Evolutionary conservation across 2,113 vertebrate species (phyloP).

Genomic region (Chlamydotis undulata): DNA sequence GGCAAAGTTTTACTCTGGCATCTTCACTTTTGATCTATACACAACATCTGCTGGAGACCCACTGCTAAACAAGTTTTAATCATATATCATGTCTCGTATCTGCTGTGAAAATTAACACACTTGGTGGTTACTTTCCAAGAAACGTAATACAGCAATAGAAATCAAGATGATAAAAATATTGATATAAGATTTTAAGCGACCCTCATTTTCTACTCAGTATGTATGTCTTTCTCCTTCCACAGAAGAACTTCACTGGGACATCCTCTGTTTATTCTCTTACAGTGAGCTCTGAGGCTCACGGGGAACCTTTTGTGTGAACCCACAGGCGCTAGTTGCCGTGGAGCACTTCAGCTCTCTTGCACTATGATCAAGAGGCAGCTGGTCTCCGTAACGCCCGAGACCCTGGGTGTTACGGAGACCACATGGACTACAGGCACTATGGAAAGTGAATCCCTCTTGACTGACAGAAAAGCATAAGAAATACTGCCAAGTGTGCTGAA

Average conservation of each 20-base stretch:
- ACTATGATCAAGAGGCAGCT: not conserved
- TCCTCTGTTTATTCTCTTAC: not conserved
- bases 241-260: not conserved
- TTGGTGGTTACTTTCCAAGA: not conserved
- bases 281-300: not conserved
- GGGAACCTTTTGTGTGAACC: not conserved
- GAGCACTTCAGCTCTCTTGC: not conserved
- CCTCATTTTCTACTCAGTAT: not conserved
- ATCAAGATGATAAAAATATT: not conserved
- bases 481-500: not conserved
- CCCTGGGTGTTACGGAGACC: no score
- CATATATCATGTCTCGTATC: not conserved
- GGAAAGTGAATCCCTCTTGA: fast-evolving
- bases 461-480: not conserved
- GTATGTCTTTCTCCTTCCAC: not conserved
- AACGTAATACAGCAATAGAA: not conserved
- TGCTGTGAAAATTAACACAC: not conserved
- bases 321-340: not conserved
- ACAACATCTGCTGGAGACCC: not conserved
- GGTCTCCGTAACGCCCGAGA: fast-evolving
- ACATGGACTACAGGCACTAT: not conserved
- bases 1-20: not conserved
- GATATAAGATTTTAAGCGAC: not conserved
- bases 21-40: not conserved
- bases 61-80: not conserved